Evolutionary conservation across 2,888 invertebrate species (phyloP), one percentile per base, ranked within the genome.

Genomic region (Lycaena phlaeas): DNA sequence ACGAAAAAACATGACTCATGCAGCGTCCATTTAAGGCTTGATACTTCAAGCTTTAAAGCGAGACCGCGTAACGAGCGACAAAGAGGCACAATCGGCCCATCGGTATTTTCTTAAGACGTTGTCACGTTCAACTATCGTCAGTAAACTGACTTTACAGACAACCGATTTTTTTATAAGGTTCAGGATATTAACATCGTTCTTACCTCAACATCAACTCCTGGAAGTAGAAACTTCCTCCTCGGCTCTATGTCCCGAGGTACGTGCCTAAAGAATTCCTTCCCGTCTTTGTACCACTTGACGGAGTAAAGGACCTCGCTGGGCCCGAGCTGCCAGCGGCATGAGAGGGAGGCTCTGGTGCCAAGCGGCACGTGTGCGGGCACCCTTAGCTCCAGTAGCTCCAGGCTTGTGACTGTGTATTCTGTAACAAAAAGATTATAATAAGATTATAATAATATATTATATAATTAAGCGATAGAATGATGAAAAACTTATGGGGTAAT

Each of bases 231-330:
- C 58, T 91, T 89, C 72, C 93, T 90, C 27, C 91, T 89, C 1
- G 93, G 92, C 44, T 95, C 94, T 62, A 87, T 87, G 70, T 95
- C 94, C 40, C 91, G 86, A 12, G 95, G 95, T 52, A 94, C 92
- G 74, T 90, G 94, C 48, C 95, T 87, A 85, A 93, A 95, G 85
- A 95, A 94, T 79, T 95, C 95, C 70, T 92, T 90, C 51, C 94
- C 94, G 67, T 94, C 94, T 68, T 94, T 95, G 85, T 95, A 95
- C 95, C 95, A 95, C 81, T 95, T 95, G 59, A 95, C 94, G 22
- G 94, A 94, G 75, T 95, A 95, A 36, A 95, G 86, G 37, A 89
- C 89, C 69, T 95, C 94, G 2, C 89, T 90, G 54, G 94, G 93
- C 2, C 73, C 74, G 66, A 95, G 86, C 73, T 92, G 90, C 85